Conservation (phyloP, 2,888 invertebrate genomes). For the Dryocosmus kuriphilus region DNA sequence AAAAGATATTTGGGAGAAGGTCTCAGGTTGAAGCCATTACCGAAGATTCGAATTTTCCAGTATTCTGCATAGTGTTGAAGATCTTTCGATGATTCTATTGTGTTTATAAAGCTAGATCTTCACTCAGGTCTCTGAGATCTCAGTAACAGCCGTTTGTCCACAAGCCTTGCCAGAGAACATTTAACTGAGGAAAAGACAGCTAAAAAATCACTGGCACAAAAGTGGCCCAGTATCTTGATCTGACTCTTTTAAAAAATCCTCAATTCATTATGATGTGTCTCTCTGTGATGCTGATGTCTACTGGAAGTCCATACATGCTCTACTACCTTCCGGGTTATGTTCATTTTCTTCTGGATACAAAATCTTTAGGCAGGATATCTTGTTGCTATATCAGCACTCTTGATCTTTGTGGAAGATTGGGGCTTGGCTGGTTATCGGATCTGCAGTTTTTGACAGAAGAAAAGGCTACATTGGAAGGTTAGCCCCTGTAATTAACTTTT, state of each 20-base stretch:
- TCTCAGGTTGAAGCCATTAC: slow-evolving; percentile 80
- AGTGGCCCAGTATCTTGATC: slow-evolving; percentile 82
- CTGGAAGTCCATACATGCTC: slow-evolving; percentile 87
- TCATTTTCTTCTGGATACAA: slow-evolving; percentile 82
- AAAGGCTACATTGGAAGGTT: too few species aligned
- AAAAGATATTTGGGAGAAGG: slow-evolving; percentile 80
- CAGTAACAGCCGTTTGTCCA: slow-evolving; percentile 65
- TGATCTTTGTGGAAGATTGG: slow-evolving; percentile 85
- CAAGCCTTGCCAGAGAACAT: slow-evolving; percentile 49
- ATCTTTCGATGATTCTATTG: slow-evolving; percentile 86
- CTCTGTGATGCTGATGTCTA: slow-evolving; percentile 87
- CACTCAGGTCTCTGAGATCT: slow-evolving; percentile 70
- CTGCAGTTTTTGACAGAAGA: slow-evolving; percentile 84
- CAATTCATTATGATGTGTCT: slow-evolving; percentile 86
- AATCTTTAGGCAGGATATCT: slow-evolving; percentile 83
- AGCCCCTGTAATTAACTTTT: too few species aligned
- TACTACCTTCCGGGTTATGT: slow-evolving; percentile 88
- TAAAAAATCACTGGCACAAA: slow-evolving; percentile 71
- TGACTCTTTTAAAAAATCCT: slow-evolving; percentile 83
- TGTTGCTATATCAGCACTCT: slow-evolving; percentile 87
- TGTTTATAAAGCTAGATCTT: slow-evolving; percentile 83
- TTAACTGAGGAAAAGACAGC: slow-evolving; percentile 54
- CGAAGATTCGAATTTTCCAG: slow-evolving; percentile 86
- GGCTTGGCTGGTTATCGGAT: slow-evolving; percentile 87
- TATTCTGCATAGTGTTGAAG: slow-evolving; percentile 86